phyloP scores from a whole-genome alignment of 2,797 vertebrate species.

The Benthosema pterotum region DNA sequence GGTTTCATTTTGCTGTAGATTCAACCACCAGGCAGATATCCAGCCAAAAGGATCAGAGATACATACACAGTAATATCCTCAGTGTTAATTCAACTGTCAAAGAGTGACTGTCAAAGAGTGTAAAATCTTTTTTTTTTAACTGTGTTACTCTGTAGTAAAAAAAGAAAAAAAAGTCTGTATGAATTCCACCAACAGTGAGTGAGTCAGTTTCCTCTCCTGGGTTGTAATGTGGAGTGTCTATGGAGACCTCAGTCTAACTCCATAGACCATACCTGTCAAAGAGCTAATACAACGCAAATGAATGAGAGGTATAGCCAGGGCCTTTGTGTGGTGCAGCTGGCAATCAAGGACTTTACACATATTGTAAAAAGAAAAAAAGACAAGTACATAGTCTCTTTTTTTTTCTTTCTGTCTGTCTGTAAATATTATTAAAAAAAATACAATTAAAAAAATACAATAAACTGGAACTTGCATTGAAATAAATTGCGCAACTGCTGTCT shows the following conservation, averaged over 20 bases:
- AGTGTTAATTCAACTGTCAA: no score
- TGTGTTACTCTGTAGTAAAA: no score
- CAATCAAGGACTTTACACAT: slow-evolving; percentile 48
- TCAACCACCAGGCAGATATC: no score
- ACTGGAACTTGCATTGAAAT: slow-evolving; percentile 76
- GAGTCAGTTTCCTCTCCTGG: slow-evolving; percentile 50
- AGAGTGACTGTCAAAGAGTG: no score
- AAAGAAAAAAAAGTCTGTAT: not conserved
- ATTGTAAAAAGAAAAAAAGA: slow-evolving; percentile 27
- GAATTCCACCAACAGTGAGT: slow-evolving; percentile 19
- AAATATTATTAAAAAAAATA: slow-evolving; percentile 74
- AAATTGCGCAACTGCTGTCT: not conserved
- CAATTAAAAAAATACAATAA: slow-evolving; percentile 58
- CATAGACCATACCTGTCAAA: slow-evolving; percentile 38
- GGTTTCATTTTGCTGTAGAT: no score
- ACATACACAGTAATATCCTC: no score
- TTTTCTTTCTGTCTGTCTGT: slow-evolving; percentile 77
- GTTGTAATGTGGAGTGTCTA: slow-evolving; percentile 31
- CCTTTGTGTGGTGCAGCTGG: slow-evolving; percentile 54
- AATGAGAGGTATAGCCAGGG: slow-evolving; percentile 49
- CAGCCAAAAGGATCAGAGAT: no score
- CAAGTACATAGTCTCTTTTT: slow-evolving; percentile 52
- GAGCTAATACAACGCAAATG: slow-evolving; percentile 55
- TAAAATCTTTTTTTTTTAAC: no score
- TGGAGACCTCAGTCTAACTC: slow-evolving; percentile 45